These are phyloP conservation scores for Margarornis squamiger DNA, from an alignment of 2,797 vertebrate genomes.

Conservation along the genomic window DNA sequence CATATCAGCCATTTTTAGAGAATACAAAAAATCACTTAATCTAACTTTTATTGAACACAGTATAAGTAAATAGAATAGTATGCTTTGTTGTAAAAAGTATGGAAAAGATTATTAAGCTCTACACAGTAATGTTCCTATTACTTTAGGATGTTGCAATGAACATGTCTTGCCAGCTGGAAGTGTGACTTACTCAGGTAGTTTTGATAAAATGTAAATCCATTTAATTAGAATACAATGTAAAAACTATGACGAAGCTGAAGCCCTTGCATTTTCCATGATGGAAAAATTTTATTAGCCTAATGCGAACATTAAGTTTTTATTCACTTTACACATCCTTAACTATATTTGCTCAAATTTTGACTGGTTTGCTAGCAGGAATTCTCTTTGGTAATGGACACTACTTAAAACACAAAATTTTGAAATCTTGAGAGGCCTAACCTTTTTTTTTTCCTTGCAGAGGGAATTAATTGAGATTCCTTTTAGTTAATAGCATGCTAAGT, in stretches of 20 bases:
- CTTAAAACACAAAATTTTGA: not conserved
- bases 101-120: not conserved
- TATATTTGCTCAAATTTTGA: not conserved
- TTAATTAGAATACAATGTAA: not conserved
- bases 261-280: not conserved
- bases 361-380: not conserved
- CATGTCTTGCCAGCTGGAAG: not conserved
- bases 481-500: slow-evolving; percentile 5
- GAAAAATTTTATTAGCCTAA: not conserved
- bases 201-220: not conserved
- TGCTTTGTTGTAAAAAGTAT: not conserved
- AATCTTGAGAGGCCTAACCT: not conserved
- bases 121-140: not conserved
- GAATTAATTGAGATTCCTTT: slow-evolving; percentile 16
- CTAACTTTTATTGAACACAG: not conserved
- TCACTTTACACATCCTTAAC: not conserved
- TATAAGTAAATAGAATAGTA: not conserved
- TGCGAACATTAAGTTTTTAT: not conserved
- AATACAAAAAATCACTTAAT: not conserved
- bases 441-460: not conserved
- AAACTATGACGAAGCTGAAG: not conserved
- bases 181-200: not conserved
- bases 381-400: not conserved
- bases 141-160: not conserved
- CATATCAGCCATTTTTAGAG: not conserved